A percentile compares a stretch with the other conserved stretches of the same genome.
These are phyloP conservation scores for Tiliqua scincoides DNA, from an alignment of 2,113 vertebrate genomes.

Conservation along the genomic window DNA sequence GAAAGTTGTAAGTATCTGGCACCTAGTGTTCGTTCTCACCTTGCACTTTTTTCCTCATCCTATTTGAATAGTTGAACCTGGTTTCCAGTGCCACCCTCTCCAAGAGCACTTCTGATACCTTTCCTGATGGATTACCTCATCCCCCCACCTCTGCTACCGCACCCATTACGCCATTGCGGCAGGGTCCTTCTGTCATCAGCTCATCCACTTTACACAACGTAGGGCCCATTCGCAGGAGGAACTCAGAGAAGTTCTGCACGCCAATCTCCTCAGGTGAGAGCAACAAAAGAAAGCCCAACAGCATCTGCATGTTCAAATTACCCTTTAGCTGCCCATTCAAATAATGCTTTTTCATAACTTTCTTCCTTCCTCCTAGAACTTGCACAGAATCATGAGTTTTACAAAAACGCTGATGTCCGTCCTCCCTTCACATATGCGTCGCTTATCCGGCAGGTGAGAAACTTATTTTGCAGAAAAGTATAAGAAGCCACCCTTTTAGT, in stretches of 20 bases:
- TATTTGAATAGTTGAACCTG: slow-evolving; percentile 84
- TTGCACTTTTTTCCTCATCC: neutral
- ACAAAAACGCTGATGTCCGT: slow-evolving; percentile 98
- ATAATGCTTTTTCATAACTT: rapidly evolving
- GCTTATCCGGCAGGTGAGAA: slow-evolving; percentile 96
- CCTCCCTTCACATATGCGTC: slow-evolving; percentile 98
- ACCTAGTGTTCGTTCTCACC: rapidly evolving
- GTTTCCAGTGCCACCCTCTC: slow-evolving; percentile 88
- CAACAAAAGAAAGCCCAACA: neutral
- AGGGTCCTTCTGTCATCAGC: slow-evolving; percentile 95
- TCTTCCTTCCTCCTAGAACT: slow-evolving; percentile 81
- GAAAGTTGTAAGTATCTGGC: neutral
- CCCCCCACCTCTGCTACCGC: slow-evolving; percentile 95
- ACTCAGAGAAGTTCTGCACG: slow-evolving; percentile 98
- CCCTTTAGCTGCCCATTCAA: rapidly evolving
- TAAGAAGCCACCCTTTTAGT: neutral
- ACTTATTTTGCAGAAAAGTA: rapidly evolving
- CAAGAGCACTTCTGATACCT: slow-evolving; percentile 93
- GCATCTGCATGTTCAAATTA: neutral
- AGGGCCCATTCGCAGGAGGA: slow-evolving; percentile 92
- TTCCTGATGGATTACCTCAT: slow-evolving; percentile 94
- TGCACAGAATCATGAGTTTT: slow-evolving; percentile 99
- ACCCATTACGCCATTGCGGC: slow-evolving; percentile 93
- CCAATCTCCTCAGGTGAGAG: slow-evolving; percentile 95
- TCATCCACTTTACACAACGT: slow-evolving; percentile 92